Evolutionary conservation across 2,797 vertebrate genomes (phyloP).

Genomic region (Takifugu rubripes): DNA sequence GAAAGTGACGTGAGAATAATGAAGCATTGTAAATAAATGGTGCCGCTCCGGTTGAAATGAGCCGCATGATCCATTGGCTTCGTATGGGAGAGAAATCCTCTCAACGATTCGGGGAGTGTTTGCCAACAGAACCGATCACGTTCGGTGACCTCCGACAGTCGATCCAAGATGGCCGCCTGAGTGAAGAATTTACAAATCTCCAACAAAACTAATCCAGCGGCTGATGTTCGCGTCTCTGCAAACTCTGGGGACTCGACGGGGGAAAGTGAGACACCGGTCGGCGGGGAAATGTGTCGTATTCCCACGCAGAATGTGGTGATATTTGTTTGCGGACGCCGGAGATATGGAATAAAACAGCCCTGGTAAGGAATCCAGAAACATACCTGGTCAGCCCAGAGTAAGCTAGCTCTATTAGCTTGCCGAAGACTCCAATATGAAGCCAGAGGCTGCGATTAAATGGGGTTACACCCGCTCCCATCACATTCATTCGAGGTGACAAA

Average conservation of each 20-base stretch:
- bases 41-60: too few relatives aligned
- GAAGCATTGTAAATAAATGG: too few relatives aligned
- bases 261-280: slow-evolving; percentile 6
- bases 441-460: slow-evolving; percentile 16
- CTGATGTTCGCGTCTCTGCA: slow-evolving; percentile 1
- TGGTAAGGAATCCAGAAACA: slow-evolving; percentile 37
- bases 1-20: too few relatives aligned
- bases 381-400: slow-evolving; percentile 6
- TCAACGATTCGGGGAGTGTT: not conserved
- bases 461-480: slow-evolving; percentile 7
- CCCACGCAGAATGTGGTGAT: not conserved
- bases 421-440: slow-evolving; percentile 10
- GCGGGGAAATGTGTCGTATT: not conserved
- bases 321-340: not conserved
- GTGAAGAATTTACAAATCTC: slow-evolving; percentile 30
- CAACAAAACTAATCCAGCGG: slow-evolving; percentile 31
- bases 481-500: slow-evolving; percentile 3
- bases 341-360: slow-evolving; percentile 40
- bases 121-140: not conserved
- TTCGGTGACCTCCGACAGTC: slow-evolving; percentile 41
- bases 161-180: slow-evolving; percentile 61
- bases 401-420: slow-evolving; percentile 39
- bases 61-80: too few relatives aligned
- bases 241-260: not conserved
- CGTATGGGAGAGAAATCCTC: too few relatives aligned